Base-by-base conservation (phyloP, 2,797 vertebrate species). In the Xenops minutus region DNA sequence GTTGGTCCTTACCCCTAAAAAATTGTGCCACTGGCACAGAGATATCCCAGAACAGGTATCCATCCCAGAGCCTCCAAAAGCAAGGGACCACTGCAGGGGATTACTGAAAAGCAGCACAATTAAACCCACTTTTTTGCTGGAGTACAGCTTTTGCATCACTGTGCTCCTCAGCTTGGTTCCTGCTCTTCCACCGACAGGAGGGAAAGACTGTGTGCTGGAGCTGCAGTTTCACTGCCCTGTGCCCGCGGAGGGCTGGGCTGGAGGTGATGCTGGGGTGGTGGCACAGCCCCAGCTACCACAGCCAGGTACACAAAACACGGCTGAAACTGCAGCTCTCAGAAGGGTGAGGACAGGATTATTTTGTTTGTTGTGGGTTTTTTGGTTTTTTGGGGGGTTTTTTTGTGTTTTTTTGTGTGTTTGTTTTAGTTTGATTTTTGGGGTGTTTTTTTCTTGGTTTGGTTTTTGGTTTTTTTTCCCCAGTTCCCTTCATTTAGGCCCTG, bases 251-350 rank as follows among this genome's bases (percentile, higher is more conserved):
- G 36, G 54, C 8, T 2, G 12, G 58, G 55, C 86, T 67, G 75
- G 71, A 14, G 39, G 63, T 4, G 59, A 2, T 76, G 74, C 52
- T 69, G 74, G 36, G 43, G 4, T 14, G 27, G 4, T 84, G 71
- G 62, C 13, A 0, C 12, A n/a, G 63, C 71, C 59, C 37, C 21
- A 3, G 39, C 24, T 22, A 6, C 59, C 12, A 6, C 36, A 66
- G 76, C 1, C 4, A 27, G 37, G 26, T 9, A 3, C 24, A 32
- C 4, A n/a, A 3, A 27, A 29, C 4, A n/a, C 8, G 0, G 58
- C 49, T 48, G 27, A 68, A 66, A 39, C 43, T 76, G 61, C 23
- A 44, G 54, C 43, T 21, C 0, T 8, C 10, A 41, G 32, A 59
- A 62, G 23, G 44, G 12, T 8, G 13, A 84, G n/a, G 13, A 78